Conservation (phyloP, 2,888 invertebrate genomes). For the Leptothorax acervorum region DNA sequence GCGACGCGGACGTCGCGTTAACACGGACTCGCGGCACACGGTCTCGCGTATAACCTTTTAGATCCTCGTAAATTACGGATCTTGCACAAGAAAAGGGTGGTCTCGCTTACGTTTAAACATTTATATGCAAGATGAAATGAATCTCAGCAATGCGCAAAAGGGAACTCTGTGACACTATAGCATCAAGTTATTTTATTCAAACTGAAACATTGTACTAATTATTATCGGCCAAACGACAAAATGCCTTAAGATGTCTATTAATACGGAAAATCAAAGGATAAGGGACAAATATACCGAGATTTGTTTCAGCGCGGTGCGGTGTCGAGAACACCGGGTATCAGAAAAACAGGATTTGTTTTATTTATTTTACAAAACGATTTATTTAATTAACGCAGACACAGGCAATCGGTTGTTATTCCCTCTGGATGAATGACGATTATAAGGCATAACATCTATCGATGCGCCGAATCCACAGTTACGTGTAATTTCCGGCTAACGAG, state of each 20-base stretch:
- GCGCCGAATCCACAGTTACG: not conserved
- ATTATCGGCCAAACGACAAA: not conserved
- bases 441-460: not conserved
- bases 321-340: not conserved
- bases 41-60: not conserved
- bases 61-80: not conserved
- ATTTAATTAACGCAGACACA: not conserved
- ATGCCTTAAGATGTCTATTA: not conserved
- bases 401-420: not conserved
- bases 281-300: not conserved
- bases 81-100: not conserved
- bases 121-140: not conserved
- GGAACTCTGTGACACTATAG: not conserved
- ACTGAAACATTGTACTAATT: not conserved
- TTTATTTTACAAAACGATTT: not conserved
- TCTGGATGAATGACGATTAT: not conserved
- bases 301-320: too few species aligned
- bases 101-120: not conserved
- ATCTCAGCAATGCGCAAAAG: not conserved
- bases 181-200: not conserved
- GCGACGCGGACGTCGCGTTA: not conserved
- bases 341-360: not conserved
- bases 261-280: not conserved
- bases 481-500: constrained; percentile 4
- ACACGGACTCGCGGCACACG: not conserved